phyloP scores from a whole-genome alignment of 2,797 vertebrate genomes.

The Emys orbicularis region DNA sequence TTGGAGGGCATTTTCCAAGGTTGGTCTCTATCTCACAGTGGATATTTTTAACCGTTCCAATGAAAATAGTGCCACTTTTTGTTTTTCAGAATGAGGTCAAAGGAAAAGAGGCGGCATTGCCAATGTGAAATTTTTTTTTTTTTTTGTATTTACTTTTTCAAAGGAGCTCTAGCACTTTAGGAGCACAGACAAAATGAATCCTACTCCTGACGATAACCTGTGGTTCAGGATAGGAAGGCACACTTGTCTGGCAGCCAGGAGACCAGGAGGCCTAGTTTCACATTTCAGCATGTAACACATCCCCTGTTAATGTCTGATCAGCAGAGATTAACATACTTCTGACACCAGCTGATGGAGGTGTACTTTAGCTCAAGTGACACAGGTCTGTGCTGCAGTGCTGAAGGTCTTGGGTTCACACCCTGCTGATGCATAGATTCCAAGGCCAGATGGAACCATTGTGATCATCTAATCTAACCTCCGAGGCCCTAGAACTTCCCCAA shows the following conservation, averaged over 20 bases:
- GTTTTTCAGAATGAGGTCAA: neutral
- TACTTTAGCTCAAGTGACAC: neutral
- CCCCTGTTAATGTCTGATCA: neutral
- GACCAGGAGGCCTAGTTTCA: neutral
- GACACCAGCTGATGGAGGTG: neutral
- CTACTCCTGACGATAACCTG: neutral
- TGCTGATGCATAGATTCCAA: neutral
- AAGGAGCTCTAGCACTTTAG: neutral
- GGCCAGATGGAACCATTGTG: neutral
- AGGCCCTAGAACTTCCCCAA: neutral
- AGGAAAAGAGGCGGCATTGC: neutral
- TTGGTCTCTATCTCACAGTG: neutral
- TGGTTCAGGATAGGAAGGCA: neutral
- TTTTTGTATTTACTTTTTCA: neutral
- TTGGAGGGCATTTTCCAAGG: slow-evolving; percentile 28
- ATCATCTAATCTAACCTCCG: neutral
- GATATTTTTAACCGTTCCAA: slow-evolving; percentile 14
- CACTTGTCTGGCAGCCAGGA: neutral
- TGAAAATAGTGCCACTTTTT: neutral
- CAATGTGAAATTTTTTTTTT: neutral
- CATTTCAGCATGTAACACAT: neutral
- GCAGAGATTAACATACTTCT: neutral
- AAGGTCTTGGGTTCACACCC: neutral
- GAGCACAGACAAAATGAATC: neutral
- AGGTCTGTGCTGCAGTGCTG: neutral